phyloP scores from a whole-genome alignment of 2,888 invertebrate genomes.

The Clepsis dumicolana region DNA sequence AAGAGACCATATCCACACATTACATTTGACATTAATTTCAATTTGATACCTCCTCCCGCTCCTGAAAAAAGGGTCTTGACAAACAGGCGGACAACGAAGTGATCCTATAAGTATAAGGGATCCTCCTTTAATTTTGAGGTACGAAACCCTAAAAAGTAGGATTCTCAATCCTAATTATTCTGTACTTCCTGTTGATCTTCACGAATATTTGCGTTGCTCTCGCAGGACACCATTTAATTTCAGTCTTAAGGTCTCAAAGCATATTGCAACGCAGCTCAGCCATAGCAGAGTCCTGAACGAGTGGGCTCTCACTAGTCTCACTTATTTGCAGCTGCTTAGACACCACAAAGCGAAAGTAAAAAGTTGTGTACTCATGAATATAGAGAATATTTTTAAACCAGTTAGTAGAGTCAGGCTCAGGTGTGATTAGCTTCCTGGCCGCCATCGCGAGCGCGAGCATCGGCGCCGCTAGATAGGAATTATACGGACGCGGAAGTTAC shows the following conservation, averaged over 20 bases:
- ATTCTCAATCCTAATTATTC: too few relatives aligned
- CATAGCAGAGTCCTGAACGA: neutral
- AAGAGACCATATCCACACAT: too few relatives aligned
- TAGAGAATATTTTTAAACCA: neutral
- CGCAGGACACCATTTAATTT: too few relatives aligned
- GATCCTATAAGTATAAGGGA: too few relatives aligned
- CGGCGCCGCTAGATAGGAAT: slow-evolving; percentile 50
- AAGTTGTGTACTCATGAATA: neutral
- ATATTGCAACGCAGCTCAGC: neutral
- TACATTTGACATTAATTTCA: too few relatives aligned
- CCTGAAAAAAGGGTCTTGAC: too few relatives aligned
- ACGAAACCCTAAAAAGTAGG: too few relatives aligned
- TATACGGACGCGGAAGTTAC: slow-evolving; percentile 60
- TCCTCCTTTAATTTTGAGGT: too few relatives aligned
- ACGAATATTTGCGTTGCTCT: neutral
- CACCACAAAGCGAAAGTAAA: neutral
- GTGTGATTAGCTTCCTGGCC: slow-evolving; percentile 2
- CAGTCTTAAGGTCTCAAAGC: too few relatives aligned
- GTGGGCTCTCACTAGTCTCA: neutral
- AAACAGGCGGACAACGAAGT: too few relatives aligned
- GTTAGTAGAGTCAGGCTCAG: slow-evolving; percentile 7
- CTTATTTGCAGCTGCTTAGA: too few relatives aligned
- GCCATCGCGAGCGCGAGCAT: slow-evolving; percentile 39
- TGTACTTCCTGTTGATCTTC: neutral
- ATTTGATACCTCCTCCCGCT: too few relatives aligned